Evolutionary conservation across 2,888 invertebrate genomes (phyloP).

Genomic region (Drosophila ezoana): DNA sequence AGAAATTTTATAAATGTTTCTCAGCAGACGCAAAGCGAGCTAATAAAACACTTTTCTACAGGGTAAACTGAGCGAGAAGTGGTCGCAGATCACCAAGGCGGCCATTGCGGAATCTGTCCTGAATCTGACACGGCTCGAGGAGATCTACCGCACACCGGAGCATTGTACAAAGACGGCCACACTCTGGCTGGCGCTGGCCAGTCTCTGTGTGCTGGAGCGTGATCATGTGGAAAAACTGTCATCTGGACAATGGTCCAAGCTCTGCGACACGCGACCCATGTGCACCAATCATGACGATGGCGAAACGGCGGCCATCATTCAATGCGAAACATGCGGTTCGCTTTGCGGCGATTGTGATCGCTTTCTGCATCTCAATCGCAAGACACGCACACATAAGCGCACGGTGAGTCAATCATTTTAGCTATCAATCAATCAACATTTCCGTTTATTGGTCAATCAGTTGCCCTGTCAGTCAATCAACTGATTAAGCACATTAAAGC

Average conservation of each 20-base stretch:
- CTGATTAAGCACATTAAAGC: not conserved
- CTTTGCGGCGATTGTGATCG: conserved; percentile 98
- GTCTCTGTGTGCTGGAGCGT: conserved; percentile 95
- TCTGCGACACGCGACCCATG: conserved; percentile 88
- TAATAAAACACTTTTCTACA: conserved; percentile 80
- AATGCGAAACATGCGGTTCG: conserved; percentile 95
- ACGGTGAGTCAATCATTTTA: conserved; percentile 73
- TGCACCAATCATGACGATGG: conserved; percentile 99
- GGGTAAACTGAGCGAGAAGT: conserved; percentile 94
- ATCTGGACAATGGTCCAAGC: conserved; percentile 91
- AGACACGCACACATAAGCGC: conserved; percentile 93
- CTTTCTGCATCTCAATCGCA: conserved; percentile 95
- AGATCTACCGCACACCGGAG: conserved; percentile 90
- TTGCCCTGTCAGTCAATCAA: not conserved
- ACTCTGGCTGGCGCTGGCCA: conserved; percentile 96
- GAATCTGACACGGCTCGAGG: conserved; percentile 92
- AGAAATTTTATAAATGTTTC: conserved; percentile 74
- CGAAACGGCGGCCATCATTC: conserved; percentile 95
- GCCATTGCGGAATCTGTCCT: conserved; percentile 95
- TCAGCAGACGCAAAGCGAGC: too few relatives aligned
- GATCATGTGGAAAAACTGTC: conserved; percentile 94
- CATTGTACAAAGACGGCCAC: conserved; percentile 93
- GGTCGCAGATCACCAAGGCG: conserved; percentile 94
- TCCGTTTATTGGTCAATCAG: not conserved
- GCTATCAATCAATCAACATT: not conserved